These are phyloP conservation scores for Clamator glandarius DNA, from an alignment of 2,797 vertebrate genomes.

Conservation along the genomic window DNA sequence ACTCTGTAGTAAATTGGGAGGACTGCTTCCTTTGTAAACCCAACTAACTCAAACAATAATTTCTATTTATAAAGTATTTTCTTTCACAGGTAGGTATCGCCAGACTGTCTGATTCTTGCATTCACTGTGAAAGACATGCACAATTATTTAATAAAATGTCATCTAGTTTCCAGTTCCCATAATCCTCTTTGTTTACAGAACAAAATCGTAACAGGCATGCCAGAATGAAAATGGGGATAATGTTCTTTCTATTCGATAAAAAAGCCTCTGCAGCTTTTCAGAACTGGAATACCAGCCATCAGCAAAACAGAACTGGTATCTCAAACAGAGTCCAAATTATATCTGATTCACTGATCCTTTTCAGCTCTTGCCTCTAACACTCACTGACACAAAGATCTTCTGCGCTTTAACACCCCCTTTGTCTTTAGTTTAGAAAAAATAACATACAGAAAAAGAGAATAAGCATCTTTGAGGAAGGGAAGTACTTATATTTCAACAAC, in stretches of 20 bases:
- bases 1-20: not conserved
- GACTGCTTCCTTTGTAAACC: not conserved
- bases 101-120: conserved; percentile 23
- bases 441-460: conserved; percentile 54
- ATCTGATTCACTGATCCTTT: conserved; percentile 92
- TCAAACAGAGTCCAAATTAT: conserved; percentile 90
- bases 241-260: conserved; percentile 84
- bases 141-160: conserved; percentile 69
- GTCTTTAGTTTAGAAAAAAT: conserved; percentile 74
- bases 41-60: conserved; percentile 8
- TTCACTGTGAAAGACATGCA: conserved; percentile 42
- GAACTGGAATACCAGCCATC: conserved; percentile 80
- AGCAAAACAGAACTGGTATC: conserved; percentile 91
- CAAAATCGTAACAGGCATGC: conserved; percentile 86
- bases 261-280: conserved; percentile 86
- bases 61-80: conserved; percentile 34
- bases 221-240: conserved; percentile 86
- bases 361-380: conserved; percentile 80
- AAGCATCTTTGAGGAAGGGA: conserved; percentile 56
- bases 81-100: conserved; percentile 33
- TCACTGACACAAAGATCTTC: conserved; percentile 83
- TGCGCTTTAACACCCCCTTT: conserved; percentile 82
- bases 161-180: conserved; percentile 69
- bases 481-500: conserved; percentile 31
- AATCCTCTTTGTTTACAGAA: conserved; percentile 76